Base-by-base conservation (phyloP, 2,888 invertebrate genomes). In the Sisyra terminalis region DNA sequence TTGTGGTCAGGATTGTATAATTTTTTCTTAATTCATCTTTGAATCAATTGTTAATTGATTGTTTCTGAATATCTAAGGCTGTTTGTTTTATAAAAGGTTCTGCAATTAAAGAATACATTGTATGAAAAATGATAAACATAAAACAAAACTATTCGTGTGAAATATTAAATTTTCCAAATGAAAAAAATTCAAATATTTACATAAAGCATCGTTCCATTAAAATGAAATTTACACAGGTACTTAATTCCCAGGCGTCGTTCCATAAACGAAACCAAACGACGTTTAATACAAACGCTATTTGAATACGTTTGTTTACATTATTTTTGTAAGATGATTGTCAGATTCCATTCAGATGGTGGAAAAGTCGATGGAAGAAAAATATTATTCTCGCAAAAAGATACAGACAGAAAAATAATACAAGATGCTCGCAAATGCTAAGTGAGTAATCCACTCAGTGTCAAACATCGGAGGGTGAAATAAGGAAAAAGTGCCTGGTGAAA, bases 131-230 rank as follows among this genome's bases (percentile, higher is more conserved):
- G n/a, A n/a, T n/a, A 24, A 24, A 24, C 3, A 24, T 5, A 7
- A 24, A 24, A 24, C 24, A 24, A 5, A 24, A 24, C 24, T 24
- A 24, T 24, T 24, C 24, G 24, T 24, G 24, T 24, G 7, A 24
- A 7, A 24, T 24, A 24, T 24, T 24, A 24, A 24, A 24, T 35
- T 35, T 35, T 35, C 13, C 14, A 35, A 15, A 35, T 35, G 35
- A 4, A 57, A 60, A 60, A 61, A 58, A 61, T 57, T 61, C 63
- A 63, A 63, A 64, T 64, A 64, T 64, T 64, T 63, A 60, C 64
- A 57, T 58, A 60, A 64, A 63, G 59, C 62, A 64, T 64, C 63
- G 63, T 64, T 64, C 63, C 61, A 64, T 64, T 64, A 64, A 63
- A 63, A 61, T 59, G 60, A 64, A 64, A 64, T 62, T 64, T 60